Base-by-base conservation (phyloP, 2,888 invertebrate genomes). In the Stegana nigrithorax region DNA sequence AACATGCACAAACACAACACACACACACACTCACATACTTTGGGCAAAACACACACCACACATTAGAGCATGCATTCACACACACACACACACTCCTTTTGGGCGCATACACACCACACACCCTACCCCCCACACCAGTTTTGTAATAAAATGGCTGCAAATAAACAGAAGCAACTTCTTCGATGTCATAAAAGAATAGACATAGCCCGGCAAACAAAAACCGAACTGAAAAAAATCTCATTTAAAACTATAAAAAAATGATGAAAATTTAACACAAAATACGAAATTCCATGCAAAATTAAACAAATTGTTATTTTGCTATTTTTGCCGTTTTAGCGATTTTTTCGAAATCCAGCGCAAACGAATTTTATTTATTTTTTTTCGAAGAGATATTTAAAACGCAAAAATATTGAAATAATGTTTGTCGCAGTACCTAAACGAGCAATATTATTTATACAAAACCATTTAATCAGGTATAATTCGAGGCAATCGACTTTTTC, bases 151-250 rank as follows among this genome's bases (percentile, higher is more conserved):
- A 76, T 78, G 78, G 78, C 78, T 76, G 78, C 75, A 73, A 76
- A 39, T 39, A 36, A 14, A 36, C 4, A n/a, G 36, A 74, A 76
- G 77, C 73, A 71, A 75, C 78, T 81, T 81, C 75, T 81, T 80
- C 73, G 79, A 81, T 81, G 70, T 73, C 80, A 78, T 74, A 74
- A 80, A 81, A 81, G 80, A 81, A 81, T 77, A 73, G 78, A 75
- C 73, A 80, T 80, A 81, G 81, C 71, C 80, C 73, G 69, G 67
- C 39, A 58, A 57, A 25, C 8, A 25, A 32, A 45, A 23, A 45
- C 25, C 55, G 4, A 55, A 55, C 27, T 4, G 12, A 53, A 53
- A 55, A 55, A 55, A 2, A 32, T 47, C n/a, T 14, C 5, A 39
- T 14, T 39, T 2, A 10, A 39, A 39, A 39, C 6, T 39, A 12